Evolutionary conservation across 1,140 invertebrate species (phyloP).

Genomic region (Dreissena rostriformis): DNA sequence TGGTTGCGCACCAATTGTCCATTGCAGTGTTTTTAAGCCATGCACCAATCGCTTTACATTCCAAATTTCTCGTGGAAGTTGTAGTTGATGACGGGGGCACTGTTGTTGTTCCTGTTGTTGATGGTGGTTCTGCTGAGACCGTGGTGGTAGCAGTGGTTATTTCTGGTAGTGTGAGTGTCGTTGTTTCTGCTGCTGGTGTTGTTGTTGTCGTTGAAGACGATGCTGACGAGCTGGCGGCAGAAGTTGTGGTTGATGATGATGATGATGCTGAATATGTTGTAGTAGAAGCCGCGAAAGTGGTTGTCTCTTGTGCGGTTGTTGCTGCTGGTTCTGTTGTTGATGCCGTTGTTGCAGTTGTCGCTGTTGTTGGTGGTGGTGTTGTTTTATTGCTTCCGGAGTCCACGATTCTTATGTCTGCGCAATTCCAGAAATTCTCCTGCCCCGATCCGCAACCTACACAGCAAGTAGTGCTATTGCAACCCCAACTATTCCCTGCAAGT

Average conservation of each 20-base stretch:
- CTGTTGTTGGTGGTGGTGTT: too few species aligned
- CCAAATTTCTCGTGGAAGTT: neutral
- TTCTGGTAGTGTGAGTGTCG: neutral
- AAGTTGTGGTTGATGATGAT: neutral
- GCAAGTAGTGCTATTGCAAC: constrained; percentile 55
- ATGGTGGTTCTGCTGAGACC: neutral
- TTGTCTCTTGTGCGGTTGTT: too few species aligned
- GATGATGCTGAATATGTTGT: neutral
- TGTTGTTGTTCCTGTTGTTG: constrained; percentile 8
- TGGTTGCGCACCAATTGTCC: constrained; percentile 36
- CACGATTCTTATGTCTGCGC: constrained; percentile 86
- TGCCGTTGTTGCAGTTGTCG: too few species aligned
- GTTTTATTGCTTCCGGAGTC: neutral
- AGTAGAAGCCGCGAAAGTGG: too few species aligned
- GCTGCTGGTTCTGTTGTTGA: too few species aligned
- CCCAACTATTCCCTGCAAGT: constrained; percentile 70
- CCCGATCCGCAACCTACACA: constrained; percentile 77
- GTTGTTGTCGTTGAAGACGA: neutral
- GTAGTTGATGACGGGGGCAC: neutral
- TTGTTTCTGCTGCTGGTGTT: neutral
- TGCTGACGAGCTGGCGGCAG: neutral
- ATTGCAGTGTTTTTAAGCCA: constrained; percentile 26
- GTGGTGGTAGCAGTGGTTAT: neutral
- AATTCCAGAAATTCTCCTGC: constrained; percentile 86
- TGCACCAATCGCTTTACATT: constrained; percentile 12